phyloP scores from a whole-genome alignment of 2,888 invertebrate genomes.

The Clostera curtula region DNA sequence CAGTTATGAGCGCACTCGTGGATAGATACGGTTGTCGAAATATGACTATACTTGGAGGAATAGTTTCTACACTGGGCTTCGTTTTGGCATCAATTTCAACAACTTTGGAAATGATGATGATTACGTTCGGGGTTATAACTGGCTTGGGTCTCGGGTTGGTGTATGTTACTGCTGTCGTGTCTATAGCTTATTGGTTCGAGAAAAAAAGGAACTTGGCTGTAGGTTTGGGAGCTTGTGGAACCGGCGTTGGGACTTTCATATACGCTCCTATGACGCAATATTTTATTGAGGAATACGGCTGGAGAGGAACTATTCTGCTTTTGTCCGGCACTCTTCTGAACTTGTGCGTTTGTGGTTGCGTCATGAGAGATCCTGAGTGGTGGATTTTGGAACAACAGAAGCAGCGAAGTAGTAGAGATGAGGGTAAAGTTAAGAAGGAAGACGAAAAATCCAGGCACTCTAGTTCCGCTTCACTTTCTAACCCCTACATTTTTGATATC shows the following conservation, averaged over 20 bases:
- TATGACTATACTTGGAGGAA: constrained; percentile 84
- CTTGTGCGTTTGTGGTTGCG: constrained; percentile 88
- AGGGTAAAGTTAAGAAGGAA: constrained; percentile 37
- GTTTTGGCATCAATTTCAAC: constrained; percentile 81
- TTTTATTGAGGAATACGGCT: constrained; percentile 85
- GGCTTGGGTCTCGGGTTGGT: constrained; percentile 89
- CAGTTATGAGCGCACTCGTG: constrained; percentile 88
- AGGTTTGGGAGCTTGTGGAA: constrained; percentile 90
- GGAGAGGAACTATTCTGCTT: constrained; percentile 87
- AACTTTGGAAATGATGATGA: constrained; percentile 84
- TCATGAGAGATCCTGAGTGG: constrained; percentile 94
- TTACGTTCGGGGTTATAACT: constrained; percentile 90
- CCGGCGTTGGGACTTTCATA: constrained; percentile 91
- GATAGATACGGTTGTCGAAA: constrained; percentile 89
- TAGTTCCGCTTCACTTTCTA: constrained; percentile 64
- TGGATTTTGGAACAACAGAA: constrained; percentile 78
- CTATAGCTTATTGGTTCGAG: constrained; percentile 95
- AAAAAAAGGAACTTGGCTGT: constrained; percentile 90
- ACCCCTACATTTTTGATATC: constrained; percentile 55
- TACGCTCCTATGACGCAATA: constrained; percentile 90
- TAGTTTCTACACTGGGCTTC: constrained; percentile 84
- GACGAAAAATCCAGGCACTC: constrained; percentile 61
- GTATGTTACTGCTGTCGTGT: constrained; percentile 92
- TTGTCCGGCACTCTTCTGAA: constrained; percentile 90
- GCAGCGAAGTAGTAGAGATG: constrained; percentile 37